These are phyloP conservation scores for Chouioia cunea DNA, from an alignment of 2,888 invertebrate species.

Conservation along the genomic window DNA sequence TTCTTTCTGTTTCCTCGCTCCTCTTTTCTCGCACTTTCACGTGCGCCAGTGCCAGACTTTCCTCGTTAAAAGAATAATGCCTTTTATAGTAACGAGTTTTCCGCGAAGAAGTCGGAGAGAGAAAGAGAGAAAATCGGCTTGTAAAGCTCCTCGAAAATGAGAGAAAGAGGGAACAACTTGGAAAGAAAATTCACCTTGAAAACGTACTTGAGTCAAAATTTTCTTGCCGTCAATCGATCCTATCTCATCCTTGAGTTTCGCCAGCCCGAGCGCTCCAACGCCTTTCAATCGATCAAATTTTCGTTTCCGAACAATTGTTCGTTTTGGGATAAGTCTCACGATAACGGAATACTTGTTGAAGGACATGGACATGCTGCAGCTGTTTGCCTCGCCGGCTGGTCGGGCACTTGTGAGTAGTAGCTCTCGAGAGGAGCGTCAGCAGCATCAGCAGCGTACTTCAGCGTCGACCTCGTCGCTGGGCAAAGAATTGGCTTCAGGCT, in stretches of 20 bases:
- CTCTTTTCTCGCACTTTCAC: neutral
- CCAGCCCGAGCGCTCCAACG: too few relatives aligned
- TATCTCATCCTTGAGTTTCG: too few relatives aligned
- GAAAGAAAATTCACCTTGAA: conserved; percentile 8
- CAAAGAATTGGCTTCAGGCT: conserved; percentile 58
- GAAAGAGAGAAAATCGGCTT: neutral
- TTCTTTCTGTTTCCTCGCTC: neutral
- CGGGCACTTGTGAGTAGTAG: conserved; percentile 58
- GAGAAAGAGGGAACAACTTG: neutral
- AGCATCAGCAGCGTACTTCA: conserved; percentile 49
- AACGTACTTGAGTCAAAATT: too few relatives aligned
- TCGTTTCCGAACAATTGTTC: too few relatives aligned
- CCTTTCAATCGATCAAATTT: too few relatives aligned
- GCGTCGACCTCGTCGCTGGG: conserved; percentile 64
- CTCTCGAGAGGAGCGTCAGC: conserved; percentile 59
- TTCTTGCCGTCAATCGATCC: too few relatives aligned
- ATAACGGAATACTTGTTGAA: too few relatives aligned
- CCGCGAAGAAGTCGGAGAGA: neutral
- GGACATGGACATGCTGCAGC: conserved; percentile 67
- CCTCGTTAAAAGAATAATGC: conserved; percentile 57
- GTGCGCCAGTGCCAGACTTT: conserved; percentile 46
- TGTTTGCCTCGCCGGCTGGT: conserved; percentile 66
- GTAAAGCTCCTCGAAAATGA: conserved; percentile 1
- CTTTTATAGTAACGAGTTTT: conserved; percentile 41
- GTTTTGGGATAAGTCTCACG: too few relatives aligned